Evolutionary conservation across 1,140 invertebrate genomes (phyloP).

Genomic region (Camponotus vicinus): DNA sequence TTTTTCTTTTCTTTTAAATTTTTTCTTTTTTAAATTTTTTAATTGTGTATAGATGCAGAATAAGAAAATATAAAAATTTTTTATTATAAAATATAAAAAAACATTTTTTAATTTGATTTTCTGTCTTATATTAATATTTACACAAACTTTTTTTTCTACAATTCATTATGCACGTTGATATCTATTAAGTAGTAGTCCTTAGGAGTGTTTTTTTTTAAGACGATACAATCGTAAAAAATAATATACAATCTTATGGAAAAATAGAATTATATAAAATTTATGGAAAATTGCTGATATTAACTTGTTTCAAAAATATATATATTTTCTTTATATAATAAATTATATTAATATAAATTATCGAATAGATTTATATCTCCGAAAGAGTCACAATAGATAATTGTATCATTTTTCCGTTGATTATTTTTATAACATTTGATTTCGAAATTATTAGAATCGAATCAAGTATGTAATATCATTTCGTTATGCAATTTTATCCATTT

Average conservation of each 20-base stretch:
- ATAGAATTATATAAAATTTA: neutral
- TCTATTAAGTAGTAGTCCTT: too few species aligned
- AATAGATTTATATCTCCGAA: constrained; percentile 54
- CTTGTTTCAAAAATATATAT: neutral
- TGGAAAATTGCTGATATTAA: neutral
- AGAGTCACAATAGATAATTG: constrained; percentile 37
- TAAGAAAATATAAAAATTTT: neutral
- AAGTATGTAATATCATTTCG: constrained; percentile 65
- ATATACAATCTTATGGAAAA: neutral
- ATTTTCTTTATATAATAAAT: neutral
- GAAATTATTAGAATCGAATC: constrained; percentile 69
- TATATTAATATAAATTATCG: constrained; percentile 4
- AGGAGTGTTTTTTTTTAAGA: too few species aligned
- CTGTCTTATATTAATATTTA: too few species aligned
- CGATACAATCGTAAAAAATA: neutral
- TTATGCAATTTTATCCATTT: constrained; percentile 68
- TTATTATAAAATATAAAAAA: neutral
- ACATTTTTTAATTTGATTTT: too few species aligned
- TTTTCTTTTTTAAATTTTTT: too few species aligned
- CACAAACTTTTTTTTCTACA: too few species aligned
- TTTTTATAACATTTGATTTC: constrained; percentile 39
- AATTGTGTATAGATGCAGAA: neutral
- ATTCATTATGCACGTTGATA: too few species aligned
- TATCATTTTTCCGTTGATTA: constrained; percentile 57
- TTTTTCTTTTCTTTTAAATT: too few species aligned